These are phyloP conservation scores for Biston betularia DNA, from an alignment of 2,888 invertebrate species.

Conservation along the genomic window DNA sequence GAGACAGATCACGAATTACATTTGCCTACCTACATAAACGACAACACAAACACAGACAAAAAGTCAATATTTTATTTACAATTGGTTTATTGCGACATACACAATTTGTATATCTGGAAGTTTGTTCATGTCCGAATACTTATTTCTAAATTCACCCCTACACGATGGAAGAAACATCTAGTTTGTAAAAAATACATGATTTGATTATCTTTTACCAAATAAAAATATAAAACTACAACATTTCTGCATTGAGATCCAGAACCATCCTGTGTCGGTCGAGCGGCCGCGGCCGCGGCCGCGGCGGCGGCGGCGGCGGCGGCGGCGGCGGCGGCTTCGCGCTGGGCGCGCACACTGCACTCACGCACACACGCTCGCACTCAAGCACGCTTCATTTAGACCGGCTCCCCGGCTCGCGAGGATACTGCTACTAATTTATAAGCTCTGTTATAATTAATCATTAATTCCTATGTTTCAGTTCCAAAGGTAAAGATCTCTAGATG, in stretches of 20 bases:
- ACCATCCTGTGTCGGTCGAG: constrained; percentile 64
- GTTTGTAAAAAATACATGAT: constrained; percentile 84
- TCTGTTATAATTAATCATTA: constrained; percentile 68
- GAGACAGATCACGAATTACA: no score
- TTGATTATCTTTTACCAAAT: constrained; percentile 75
- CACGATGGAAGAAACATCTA: constrained; percentile 79
- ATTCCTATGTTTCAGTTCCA: constrained; percentile 72
- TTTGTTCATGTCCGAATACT: constrained; percentile 84
- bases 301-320: no score
- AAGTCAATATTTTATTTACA: constrained; percentile 84
- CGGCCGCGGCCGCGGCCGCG: constrained; percentile 44
- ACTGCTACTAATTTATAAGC: constrained; percentile 64
- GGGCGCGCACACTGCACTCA: constrained; percentile 43
- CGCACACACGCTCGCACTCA: constrained; percentile 50
- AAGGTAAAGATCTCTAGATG: constrained; percentile 67
- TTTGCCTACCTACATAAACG: not conserved
- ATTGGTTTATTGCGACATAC: constrained; percentile 82
- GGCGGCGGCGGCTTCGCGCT: constrained; percentile 31
- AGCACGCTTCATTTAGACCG: constrained; percentile 41
- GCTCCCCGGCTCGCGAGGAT: constrained; percentile 53
- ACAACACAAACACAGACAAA: constrained; percentile 63
- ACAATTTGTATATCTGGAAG: constrained; percentile 77
- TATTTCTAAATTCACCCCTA: constrained; percentile 79
- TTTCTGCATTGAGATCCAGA: constrained; percentile 81
- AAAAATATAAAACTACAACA: constrained; percentile 79